Evolutionary conservation across 2,888 invertebrate species (phyloP).

Genomic region (Clusia tigrina): DNA sequence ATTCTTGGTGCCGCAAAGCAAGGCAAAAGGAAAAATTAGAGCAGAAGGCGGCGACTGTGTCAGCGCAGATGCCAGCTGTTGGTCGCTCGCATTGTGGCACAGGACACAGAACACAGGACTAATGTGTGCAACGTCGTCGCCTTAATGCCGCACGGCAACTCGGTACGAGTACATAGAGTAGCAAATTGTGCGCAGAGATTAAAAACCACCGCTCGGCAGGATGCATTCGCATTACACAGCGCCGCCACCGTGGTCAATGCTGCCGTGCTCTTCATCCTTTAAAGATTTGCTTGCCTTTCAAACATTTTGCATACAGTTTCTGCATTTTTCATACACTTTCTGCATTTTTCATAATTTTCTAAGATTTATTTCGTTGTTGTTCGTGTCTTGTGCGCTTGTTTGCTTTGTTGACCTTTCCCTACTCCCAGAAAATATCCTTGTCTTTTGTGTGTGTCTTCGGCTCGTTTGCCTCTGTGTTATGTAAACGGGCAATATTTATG

Average conservation of each 20-base stretch:
- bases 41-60: slow-evolving; percentile 1
- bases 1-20: neutral
- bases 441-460: neutral
- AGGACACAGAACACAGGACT: neutral
- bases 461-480: neutral
- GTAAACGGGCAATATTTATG: neutral
- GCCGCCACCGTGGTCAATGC: neutral
- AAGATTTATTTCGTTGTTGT: neutral
- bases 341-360: neutral
- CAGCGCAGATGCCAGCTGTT: slow-evolving; percentile 1
- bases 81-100: neutral
- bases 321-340: neutral
- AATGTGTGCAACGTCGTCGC: no score
- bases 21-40: neutral
- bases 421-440: neutral
- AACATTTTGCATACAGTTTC: neutral
- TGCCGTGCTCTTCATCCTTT: slow-evolving; percentile 5
- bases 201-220: slow-evolving; percentile 3
- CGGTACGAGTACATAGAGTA: no score
- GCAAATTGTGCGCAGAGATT: no score
- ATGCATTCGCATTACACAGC: neutral
- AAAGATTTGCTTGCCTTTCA: neutral
- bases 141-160: no score
- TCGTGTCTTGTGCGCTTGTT: no score
- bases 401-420: neutral